A percentile compares a stretch with the other conserved stretches of the same genome.
phyloP scores from a whole-genome alignment of 1,140 invertebrate species.

The fruit fly (Drosophila melanogaster) region DNA sequence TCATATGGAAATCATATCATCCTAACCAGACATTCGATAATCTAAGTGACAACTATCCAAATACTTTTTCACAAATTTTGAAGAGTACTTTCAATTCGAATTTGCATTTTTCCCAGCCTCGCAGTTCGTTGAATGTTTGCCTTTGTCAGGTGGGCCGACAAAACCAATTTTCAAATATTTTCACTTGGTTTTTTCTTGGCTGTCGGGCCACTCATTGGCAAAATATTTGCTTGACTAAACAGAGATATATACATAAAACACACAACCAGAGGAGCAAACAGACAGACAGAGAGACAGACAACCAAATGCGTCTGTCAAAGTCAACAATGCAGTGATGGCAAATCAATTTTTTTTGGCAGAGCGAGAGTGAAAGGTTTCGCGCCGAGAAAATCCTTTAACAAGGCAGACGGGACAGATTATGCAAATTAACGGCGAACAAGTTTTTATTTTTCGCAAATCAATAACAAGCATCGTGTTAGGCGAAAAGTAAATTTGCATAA shows the following conservation, averaged over 20 bases:
- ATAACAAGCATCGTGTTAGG: slow-evolving; percentile 65
- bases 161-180: slow-evolving; percentile 84
- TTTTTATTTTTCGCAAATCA: slow-evolving; percentile 55
- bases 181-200: slow-evolving; percentile 64
- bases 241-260: slow-evolving; percentile 28
- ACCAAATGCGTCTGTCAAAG: slow-evolving; percentile 49
- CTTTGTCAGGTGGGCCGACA: slow-evolving; percentile 79
- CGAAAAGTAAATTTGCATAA: slow-evolving; percentile 68
- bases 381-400: slow-evolving; percentile 75
- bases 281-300: background rate
- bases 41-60: too few relatives aligned
- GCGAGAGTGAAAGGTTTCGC: slow-evolving; percentile 63
- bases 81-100: slow-evolving; percentile 46
- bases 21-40: too few relatives aligned
- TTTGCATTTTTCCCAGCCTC: slow-evolving; percentile 9
- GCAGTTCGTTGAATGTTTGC: slow-evolving; percentile 63
- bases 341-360: slow-evolving; percentile 63
- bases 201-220: slow-evolving; percentile 62
- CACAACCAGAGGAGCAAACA: slow-evolving; percentile 17
- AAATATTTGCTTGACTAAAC: slow-evolving; percentile 79
- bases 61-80: too few relatives aligned
- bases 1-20: too few relatives aligned
- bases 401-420: slow-evolving; percentile 67
- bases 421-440: slow-evolving; percentile 72
- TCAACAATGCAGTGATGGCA: slow-evolving; percentile 70